A percentile compares a stretch with the other conserved stretches of the same genome.
Evolutionary conservation across 2,888 invertebrate species (phyloP).

Genomic region (Eurois occulta): DNA sequence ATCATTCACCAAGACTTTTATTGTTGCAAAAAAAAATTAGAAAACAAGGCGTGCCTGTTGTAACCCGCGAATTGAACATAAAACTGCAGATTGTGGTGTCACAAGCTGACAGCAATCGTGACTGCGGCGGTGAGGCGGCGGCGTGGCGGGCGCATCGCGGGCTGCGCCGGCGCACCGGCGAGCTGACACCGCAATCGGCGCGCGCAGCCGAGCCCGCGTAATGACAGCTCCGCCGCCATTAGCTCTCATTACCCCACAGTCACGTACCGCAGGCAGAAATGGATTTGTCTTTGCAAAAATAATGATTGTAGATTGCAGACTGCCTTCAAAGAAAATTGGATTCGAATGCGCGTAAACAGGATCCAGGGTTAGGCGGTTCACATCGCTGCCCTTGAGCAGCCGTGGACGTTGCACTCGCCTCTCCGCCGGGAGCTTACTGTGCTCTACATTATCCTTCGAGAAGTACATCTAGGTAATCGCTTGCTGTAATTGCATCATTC

Average conservation of each 20-base stretch:
- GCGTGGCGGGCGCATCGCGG: slow-evolving; percentile 50
- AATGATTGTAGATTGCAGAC: slow-evolving; percentile 89
- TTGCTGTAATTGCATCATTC: slow-evolving; percentile 35
- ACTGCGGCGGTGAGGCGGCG: slow-evolving; percentile 65
- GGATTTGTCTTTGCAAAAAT: slow-evolving; percentile 90
- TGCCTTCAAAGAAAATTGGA: slow-evolving; percentile 89
- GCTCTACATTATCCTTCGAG: slow-evolving; percentile 40
- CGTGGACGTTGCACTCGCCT: slow-evolving; percentile 64
- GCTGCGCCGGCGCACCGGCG: slow-evolving; percentile 58
- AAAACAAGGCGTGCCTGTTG: slow-evolving; percentile 60
- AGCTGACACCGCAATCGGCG: slow-evolving; percentile 68
- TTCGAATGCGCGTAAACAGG: slow-evolving; percentile 86
- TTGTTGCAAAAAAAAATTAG: slow-evolving; percentile 55
- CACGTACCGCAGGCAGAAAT: slow-evolving; percentile 89
- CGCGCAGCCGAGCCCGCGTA: slow-evolving; percentile 76
- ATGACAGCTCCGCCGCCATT: slow-evolving; percentile 87
- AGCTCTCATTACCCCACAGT: slow-evolving; percentile 88
- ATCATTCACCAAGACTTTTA: slow-evolving; percentile 49
- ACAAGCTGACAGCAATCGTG: slow-evolving; percentile 77
- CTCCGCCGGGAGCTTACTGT: slow-evolving; percentile 51
- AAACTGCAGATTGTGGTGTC: slow-evolving; percentile 75
- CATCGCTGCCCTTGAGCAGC: slow-evolving; percentile 75
- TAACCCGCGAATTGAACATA: slow-evolving; percentile 68
- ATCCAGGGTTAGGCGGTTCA: slow-evolving; percentile 74
- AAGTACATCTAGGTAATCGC: slow-evolving; percentile 38